These are phyloP conservation scores for Sphenodon punctatus DNA, from an alignment of 2,797 vertebrate genomes.

Conservation along the genomic window DNA sequence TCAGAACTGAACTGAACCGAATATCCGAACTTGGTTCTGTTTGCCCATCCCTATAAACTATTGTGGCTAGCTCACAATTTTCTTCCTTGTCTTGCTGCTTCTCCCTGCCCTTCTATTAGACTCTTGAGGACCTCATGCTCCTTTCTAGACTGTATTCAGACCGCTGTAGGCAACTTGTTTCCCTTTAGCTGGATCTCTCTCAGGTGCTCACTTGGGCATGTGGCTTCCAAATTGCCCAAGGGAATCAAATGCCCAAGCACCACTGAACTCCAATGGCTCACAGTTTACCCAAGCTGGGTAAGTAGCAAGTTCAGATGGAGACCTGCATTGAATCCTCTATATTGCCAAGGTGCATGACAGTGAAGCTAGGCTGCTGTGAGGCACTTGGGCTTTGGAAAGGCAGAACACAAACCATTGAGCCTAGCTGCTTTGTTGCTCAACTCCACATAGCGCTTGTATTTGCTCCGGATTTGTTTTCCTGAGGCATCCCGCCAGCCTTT, in stretches of 20 bases:
- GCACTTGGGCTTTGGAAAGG: no score
- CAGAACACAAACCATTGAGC: slow-evolving; percentile 84
- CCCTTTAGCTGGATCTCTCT: background rate
- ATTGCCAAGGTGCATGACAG: no score
- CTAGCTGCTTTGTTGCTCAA: slow-evolving; percentile 91
- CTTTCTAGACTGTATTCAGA: background rate
- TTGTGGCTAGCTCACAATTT: background rate
- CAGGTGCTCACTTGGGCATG: rapidly evolving
- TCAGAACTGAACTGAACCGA: no score
- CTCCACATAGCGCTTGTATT: slow-evolving; percentile 88
- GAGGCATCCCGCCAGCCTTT: slow-evolving; percentile 90
- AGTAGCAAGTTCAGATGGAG: no score
- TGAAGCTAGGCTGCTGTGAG: no score
- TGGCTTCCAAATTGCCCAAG: background rate
- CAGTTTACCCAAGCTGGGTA: no score
- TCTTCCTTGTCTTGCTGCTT: no score
- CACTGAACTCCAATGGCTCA: no score
- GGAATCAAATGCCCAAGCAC: rapidly evolving
- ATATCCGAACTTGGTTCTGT: no score
- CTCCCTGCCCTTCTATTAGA: background rate
- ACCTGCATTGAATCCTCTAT: no score
- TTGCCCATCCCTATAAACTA: no score
- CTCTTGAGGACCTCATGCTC: no score
- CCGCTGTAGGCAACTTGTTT: background rate
- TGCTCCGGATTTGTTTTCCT: slow-evolving; percentile 82